phyloP scores from a whole-genome alignment of 2,113 vertebrate species.

The Thryonomys swinderianus region DNA sequence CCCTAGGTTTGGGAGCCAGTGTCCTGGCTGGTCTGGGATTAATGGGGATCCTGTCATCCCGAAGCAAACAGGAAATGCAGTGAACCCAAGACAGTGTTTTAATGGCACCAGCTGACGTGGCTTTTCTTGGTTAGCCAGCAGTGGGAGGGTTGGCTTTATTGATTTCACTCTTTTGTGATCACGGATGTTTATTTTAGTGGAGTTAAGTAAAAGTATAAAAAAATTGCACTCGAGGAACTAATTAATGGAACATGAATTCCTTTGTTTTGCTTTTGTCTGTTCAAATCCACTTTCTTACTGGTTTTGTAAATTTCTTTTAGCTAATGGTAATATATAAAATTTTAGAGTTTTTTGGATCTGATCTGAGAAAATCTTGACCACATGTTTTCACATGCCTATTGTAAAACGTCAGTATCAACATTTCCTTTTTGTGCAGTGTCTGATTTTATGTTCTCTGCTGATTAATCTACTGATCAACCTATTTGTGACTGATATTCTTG shows the following conservation, averaged over 20 bases:
- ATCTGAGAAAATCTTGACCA: not conserved
- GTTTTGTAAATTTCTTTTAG: not conserved
- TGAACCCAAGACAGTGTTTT: not conserved
- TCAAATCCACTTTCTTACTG: not conserved
- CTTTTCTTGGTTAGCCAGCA: not conserved
- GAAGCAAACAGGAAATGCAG: not conserved
- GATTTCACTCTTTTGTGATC: not conserved
- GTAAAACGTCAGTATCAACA: not conserved
- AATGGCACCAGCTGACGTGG: fast-evolving
- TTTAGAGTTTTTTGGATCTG: not conserved
- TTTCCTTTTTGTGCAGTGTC: not conserved
- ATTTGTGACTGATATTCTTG: not conserved
- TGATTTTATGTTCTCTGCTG: not conserved
- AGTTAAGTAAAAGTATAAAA: not conserved
- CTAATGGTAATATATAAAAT: not conserved
- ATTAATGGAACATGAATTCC: not conserved
- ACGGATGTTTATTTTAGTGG: not conserved
- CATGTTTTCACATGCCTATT: not conserved
- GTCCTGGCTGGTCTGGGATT: fast-evolving
- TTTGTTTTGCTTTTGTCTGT: not conserved
- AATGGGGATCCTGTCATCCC: fast-evolving
- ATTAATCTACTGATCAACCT: not conserved
- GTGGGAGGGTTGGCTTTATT: too few relatives aligned
- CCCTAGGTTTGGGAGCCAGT: fast-evolving
- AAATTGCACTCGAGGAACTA: not conserved